Evolutionary conservation across 2,113 vertebrate species (phyloP).

Genomic region (Gambusia affinis): DNA sequence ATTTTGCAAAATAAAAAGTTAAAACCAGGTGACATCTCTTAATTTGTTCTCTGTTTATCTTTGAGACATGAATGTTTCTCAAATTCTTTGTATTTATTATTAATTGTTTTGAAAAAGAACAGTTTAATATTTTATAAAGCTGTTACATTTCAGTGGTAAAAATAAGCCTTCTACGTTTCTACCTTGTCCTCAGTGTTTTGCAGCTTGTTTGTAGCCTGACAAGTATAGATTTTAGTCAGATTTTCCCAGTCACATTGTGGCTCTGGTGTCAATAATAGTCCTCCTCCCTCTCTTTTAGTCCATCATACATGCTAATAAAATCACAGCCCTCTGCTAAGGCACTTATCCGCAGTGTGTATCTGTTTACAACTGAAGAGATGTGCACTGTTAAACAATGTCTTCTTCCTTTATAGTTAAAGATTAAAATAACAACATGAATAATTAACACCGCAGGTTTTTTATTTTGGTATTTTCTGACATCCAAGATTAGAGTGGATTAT

Average conservation of each 20-base stretch:
- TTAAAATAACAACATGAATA: constrained; percentile 8
- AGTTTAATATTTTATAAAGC: background rate
- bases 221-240: background rate
- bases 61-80: background rate
- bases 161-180: background rate
- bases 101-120: background rate
- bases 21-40: constrained; percentile 15
- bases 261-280: constrained; percentile 4
- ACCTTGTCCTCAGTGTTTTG: background rate
- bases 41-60: background rate
- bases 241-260: constrained; percentile 21
- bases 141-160: background rate
- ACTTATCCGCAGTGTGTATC: background rate
- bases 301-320: constrained; percentile 20
- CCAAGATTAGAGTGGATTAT: constrained; percentile 41
- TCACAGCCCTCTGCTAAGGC: constrained; percentile 30
- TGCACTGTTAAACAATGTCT: background rate
- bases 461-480: constrained; percentile 2
- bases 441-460: constrained; percentile 16
- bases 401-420: constrained; percentile 6
- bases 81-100: background rate
- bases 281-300: constrained; percentile 4
- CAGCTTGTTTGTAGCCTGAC: background rate
- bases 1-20: constrained; percentile 10
- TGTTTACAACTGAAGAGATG: background rate